Evolutionary conservation across 1,140 invertebrate genomes (phyloP), one percentile per base, ranked within the genome.

Genomic region (Aphelenchoides avenae): DNA sequence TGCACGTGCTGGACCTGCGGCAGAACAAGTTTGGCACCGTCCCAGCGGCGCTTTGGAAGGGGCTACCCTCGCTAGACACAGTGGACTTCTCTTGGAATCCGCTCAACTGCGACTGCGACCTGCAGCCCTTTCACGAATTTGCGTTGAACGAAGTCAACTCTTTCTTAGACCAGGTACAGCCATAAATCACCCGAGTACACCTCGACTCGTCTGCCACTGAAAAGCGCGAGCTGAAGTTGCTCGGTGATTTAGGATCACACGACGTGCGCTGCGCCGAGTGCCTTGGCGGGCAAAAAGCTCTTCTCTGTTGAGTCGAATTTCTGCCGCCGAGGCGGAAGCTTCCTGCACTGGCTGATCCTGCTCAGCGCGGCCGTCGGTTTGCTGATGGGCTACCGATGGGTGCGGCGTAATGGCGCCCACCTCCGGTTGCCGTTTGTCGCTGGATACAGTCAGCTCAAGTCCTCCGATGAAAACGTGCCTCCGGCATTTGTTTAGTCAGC

Each of bases 1-100:
- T 51, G 48, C 48, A 48, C 29, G 51, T 51, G 48, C 29, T 51
- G 3, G 48, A 51, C n/a, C n/a, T 51, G 30, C 24, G 20, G 15
- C 20, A 22, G 18, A 51, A 51, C 31, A 37, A 42, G 15, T 29
- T 51, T 33, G 3, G 26, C 4, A 51, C 49, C 11, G 24, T 51
- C 5, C 41, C 48, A 42, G 3, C 48, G 3, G 51, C 13, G 9
- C n/a, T 51, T 13, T 51, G 48, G 48, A 51, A 50, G 3, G 49
- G n/a, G 3, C 31, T 51, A 22, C 48, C 30, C 24, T 51, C 48
- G n/a, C n/a, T 51, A 11, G 48, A 51, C 31, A 51, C 31, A 26
- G 5, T 51, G 5, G 48, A 51, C n/a, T 3, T 51, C 26, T 51
- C 48, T 4, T 9, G 40, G n/a, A 51, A 51, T 50, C 48, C 48